Conservation (phyloP, 2,888 invertebrate genomes). For the Acrocyrtus sp. region DNA sequence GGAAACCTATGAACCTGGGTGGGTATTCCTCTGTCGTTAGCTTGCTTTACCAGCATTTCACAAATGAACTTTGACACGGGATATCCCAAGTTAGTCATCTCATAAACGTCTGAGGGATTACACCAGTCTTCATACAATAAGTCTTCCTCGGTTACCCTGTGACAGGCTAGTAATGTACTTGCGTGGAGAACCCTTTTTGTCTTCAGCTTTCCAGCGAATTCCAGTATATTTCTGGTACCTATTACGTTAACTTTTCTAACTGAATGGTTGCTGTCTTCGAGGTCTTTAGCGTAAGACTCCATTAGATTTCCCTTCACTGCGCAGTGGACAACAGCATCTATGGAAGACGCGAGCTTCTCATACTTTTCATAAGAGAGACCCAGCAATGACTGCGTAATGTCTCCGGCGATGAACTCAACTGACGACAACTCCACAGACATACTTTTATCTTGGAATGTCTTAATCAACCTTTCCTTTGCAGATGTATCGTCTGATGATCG, state of each 20-base stretch:
- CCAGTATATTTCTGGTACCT: slow-evolving; percentile 41
- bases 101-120: slow-evolving; percentile 20
- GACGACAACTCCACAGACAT: background rate
- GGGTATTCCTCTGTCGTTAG: slow-evolving; percentile 41
- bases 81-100: slow-evolving; percentile 44
- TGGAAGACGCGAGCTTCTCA: slow-evolving; percentile 7
- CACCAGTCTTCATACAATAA: slow-evolving; percentile 49
- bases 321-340: slow-evolving; percentile 51
- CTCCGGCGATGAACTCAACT: slow-evolving; percentile 12
- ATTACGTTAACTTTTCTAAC: slow-evolving; percentile 13
- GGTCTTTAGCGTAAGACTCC: slow-evolving; percentile 34
- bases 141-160: slow-evolving; percentile 16
- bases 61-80: slow-evolving; percentile 48
- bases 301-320: slow-evolving; percentile 51
- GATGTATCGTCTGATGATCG: slow-evolving; percentile 19
- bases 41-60: slow-evolving; percentile 46
- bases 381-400: slow-evolving; percentile 10
- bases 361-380: slow-evolving; percentile 15
- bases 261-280: background rate
- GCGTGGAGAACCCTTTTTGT: slow-evolving; percentile 48
- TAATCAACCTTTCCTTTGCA: slow-evolving; percentile 17
- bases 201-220: slow-evolving; percentile 38
- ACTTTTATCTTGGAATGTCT: slow-evolving; percentile 26
- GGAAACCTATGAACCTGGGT: slow-evolving; percentile 43
- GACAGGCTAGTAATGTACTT: slow-evolving; percentile 35